Evolutionary conservation across 2,113 vertebrate species (phyloP), one percentile per base, ranked within the genome.

Genomic region (Nesoenas mayeri): DNA sequence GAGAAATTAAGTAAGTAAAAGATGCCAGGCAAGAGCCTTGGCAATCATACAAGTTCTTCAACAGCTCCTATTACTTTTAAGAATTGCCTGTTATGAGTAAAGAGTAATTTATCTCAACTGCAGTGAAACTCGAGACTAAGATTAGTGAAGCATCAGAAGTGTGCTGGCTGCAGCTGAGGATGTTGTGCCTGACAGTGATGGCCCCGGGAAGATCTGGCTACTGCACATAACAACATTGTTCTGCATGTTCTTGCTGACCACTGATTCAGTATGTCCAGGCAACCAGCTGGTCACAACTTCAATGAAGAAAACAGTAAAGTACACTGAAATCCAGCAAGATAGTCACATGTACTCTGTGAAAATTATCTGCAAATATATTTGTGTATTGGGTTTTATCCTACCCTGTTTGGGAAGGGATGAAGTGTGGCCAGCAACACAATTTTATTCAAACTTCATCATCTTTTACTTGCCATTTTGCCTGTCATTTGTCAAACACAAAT

Each of bases 231-330:
- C 36, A 38, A 19, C 17, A 8, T 17, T 13, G 3, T 54, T 61
- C 17, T 28, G 18, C 28, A 15, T 0, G 0, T 57, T 44, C 3
- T 8, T 6, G 3, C 11, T 60, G 34, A 53, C 32, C 4, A 2
- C 40, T 13, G 25, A 22, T 57, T 36, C 48, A 28, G 21, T 28
- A 16, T 32, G 25, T 40, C 38, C 29, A 15, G 6, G 48, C 26
- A 65, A 73, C 15, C 34, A 24, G 56, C 14, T 38, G 32, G n/a
- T 47, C 15, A 60, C 58, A 72, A 8, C 21, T 77, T 71, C 51
- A 32, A 1, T n/a, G 44, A 50, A 36, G n/a, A 38, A 65, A 54
- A 58, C 20, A 32, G 6, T 12, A 65, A 22, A 32, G 6, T 17
- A 32, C n/a, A 10, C 56, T 28, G 21, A 89, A 53, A 75, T 70